These are phyloP conservation scores for Oscheius sp. DNA, from an alignment of 2,888 invertebrate genomes.

Conservation along the genomic window DNA sequence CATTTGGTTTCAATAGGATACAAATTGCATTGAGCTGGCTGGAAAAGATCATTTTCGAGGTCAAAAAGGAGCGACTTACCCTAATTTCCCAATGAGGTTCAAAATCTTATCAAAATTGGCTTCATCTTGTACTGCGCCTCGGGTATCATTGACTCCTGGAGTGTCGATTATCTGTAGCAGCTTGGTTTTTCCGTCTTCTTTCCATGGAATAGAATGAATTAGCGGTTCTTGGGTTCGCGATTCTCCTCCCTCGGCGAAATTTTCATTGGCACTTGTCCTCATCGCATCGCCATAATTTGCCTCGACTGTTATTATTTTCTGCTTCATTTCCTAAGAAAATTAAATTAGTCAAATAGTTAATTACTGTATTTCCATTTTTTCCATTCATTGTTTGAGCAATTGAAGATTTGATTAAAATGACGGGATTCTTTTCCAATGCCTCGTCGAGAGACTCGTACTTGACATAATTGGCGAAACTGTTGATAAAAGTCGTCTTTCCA, in stretches of 20 bases:
- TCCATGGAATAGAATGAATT: neutral
- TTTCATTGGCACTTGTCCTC: neutral
- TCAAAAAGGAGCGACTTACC: neutral
- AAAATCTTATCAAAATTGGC: neutral
- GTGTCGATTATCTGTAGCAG: neutral
- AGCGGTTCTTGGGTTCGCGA: neutral
- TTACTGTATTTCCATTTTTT: neutral
- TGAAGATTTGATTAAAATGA: conserved; percentile 7
- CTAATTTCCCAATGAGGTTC: neutral
- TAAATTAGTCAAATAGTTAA: too few species aligned
- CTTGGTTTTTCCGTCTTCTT: neutral
- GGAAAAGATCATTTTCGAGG: neutral
- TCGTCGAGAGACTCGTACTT: conserved; percentile 16
- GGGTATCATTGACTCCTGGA: neutral
- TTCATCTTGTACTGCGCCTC: neutral
- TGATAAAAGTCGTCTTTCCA: conserved; percentile 31
- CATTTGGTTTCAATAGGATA: conserved; percentile 54
- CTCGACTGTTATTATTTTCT: neutral
- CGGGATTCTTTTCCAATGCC: neutral
- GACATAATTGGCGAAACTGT: conserved; percentile 27
- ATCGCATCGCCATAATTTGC: neutral
- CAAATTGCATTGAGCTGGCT: conserved; percentile 44
- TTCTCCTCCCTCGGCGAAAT: neutral
- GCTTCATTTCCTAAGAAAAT: neutral
- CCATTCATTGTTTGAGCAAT: neutral